These are phyloP conservation scores for Spinus olivaceus DNA, from an alignment of 2,797 vertebrate genomes.

Conservation along the genomic window DNA sequence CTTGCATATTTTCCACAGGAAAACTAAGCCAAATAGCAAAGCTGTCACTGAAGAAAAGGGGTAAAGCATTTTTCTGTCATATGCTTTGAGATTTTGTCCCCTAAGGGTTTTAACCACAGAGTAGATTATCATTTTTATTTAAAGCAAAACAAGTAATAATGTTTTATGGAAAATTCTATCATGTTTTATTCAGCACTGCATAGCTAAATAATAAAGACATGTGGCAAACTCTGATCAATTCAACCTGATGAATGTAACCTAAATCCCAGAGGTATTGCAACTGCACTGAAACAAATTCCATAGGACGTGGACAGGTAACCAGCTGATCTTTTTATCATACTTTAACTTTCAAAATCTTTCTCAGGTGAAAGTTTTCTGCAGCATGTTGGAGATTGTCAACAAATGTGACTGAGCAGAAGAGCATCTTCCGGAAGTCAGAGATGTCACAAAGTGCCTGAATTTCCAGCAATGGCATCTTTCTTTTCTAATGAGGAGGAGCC, in stretches of 20 bases:
- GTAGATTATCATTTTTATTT: background rate
- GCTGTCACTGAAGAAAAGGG: background rate
- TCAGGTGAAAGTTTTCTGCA: background rate
- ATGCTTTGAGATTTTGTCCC: background rate
- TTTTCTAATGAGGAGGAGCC: background rate
- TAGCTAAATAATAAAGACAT: background rate
- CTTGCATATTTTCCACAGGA: background rate
- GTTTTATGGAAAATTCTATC: background rate
- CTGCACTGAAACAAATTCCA: background rate
- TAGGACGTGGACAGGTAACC: background rate
- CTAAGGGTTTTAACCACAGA: background rate
- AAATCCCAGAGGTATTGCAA: background rate
- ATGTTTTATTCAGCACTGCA: background rate
- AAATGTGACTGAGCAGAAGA: background rate
- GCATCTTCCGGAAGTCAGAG: background rate
- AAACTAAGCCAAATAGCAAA: background rate
- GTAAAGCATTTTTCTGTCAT: background rate
- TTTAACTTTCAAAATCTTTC: background rate
- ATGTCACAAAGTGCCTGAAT: background rate
- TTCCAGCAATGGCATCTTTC: background rate
- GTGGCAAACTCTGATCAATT: background rate
- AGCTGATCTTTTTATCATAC: background rate
- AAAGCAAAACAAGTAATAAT: background rate
- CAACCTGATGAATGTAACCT: background rate
- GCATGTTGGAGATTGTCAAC: accelerated